Conservation (phyloP, 2,888 invertebrate species). For the Epirrita christyi region DNA sequence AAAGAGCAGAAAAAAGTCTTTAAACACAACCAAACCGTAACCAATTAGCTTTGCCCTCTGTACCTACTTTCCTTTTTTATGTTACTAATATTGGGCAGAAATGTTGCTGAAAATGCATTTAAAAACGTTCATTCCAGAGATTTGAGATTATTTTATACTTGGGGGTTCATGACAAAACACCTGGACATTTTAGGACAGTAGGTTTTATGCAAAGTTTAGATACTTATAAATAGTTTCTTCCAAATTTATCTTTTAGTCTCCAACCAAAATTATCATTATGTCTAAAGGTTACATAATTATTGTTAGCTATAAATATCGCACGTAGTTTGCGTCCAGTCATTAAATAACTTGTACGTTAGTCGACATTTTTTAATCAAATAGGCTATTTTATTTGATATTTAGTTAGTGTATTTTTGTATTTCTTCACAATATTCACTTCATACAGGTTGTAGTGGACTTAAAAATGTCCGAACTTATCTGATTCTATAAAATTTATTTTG, state of each 20-base stretch:
- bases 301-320: constrained; percentile 18
- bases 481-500: constrained; percentile 23
- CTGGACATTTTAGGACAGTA: no score
- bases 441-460: constrained; percentile 18
- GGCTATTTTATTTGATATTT: background rate
- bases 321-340: constrained; percentile 38
- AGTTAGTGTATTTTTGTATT: constrained; percentile 6
- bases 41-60: no score
- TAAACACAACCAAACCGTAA: no score
- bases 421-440: constrained; percentile 9
- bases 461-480: constrained; percentile 12
- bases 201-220: no score
- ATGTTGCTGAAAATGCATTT: constrained; percentile 44
- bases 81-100: constrained; percentile 8
- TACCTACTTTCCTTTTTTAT: constrained; percentile 6
- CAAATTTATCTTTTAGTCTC: constrained; percentile 28
- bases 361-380: constrained; percentile 11
- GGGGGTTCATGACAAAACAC: constrained; percentile 4
- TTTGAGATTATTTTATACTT: constrained; percentile 15
- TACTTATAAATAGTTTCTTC: constrained; percentile 8
- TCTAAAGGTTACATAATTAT: constrained; percentile 28
- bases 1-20: no score
- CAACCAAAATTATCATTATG: constrained; percentile 38
- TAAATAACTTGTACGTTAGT: constrained; percentile 27
- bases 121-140: constrained; percentile 43